Conservation (phyloP, 1,140 invertebrate genomes). For the Diorhabda sublineata region DNA sequence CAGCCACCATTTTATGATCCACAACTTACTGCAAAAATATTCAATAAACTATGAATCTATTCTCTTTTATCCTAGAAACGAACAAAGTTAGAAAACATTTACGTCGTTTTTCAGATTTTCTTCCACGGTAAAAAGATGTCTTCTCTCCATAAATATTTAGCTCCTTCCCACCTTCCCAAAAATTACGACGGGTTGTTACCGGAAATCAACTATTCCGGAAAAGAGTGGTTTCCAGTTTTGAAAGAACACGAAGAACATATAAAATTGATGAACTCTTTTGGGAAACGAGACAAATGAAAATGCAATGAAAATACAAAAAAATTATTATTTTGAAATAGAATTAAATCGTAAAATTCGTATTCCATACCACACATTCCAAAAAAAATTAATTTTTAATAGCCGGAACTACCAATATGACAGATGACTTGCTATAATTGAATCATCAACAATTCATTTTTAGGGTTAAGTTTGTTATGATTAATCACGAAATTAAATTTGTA, state of each 20-base stretch:
- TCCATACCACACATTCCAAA: too few species aligned
- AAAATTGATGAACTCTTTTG: conserved; percentile 62
- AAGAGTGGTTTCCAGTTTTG: conserved; percentile 68
- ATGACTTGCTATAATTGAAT: too few species aligned
- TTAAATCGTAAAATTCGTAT: too few species aligned
- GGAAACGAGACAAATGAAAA: conserved; percentile 51
- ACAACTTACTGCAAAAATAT: neutral
- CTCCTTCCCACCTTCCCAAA: conserved; percentile 62
- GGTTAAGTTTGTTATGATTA: too few species aligned
- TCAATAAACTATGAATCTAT: neutral
- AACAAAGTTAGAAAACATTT: neutral
- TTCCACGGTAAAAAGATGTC: conserved; percentile 75
- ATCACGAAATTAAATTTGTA: too few species aligned
- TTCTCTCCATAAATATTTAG: conserved; percentile 63
- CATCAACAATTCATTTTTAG: too few species aligned
- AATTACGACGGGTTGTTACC: conserved; percentile 73
- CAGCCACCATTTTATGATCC: neutral
- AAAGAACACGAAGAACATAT: conserved; percentile 59
- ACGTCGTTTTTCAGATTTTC: conserved; percentile 55
- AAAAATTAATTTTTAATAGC: too few species aligned
- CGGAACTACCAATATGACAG: too few species aligned
- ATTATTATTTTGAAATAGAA: too few species aligned
- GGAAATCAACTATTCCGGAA: conserved; percentile 68
- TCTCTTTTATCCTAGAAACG: neutral
- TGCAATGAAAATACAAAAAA: conserved; percentile 2